Evolutionary conservation across 2,888 invertebrate genomes (phyloP), one percentile per base, ranked within the genome.

Genomic region (Julus scanicus): DNA sequence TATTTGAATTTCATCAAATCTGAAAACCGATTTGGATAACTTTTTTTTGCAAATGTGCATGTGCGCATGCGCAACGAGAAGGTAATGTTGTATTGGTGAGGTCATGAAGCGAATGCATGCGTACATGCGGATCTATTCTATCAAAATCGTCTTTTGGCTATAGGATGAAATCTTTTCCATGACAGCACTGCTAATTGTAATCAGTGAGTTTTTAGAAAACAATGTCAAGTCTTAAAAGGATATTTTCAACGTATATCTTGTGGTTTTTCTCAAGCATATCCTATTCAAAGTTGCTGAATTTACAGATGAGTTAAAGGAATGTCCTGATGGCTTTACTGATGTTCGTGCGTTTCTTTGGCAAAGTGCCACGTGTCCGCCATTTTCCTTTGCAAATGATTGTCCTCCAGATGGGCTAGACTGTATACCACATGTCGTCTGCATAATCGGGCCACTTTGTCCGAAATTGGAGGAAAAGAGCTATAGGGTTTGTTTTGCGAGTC

Each of bases 361-460:
- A 8, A 3, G 29, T 20, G 71, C 71, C 71, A 71, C 3, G 29
- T 29, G 71, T 11, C 71, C 71, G 71, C 71, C 6, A 29, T 71
- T 20, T 20, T 3, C 29, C 20, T 29, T 71, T 29, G 1, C 71
- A 71, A 71, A 71, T 29, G 71, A 71, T 71, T 71, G 71, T 71
- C 29, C 29, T 29, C 71, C 71, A 71, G 71, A 71, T 71, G 71
- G 29, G 71, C 11, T 29, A 8, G 29, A 71, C 71, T 71, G 29
- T 29, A 53, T 9, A 11, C 29, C 71, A 71, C 71, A 71, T 13
- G 71, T 2, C 9, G 71, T 29, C 29, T 71, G 71, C 29, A 71
- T 71, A 71, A 71, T 71, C 71, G 29, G 71, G 71, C 71, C 71
- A 71, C 71, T 71, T 71, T 20, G 29, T 71, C 71, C 29, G 71